These are phyloP conservation scores for Drosophila kepulauana DNA, from an alignment of 1,140 invertebrate species.

Conservation along the genomic window DNA sequence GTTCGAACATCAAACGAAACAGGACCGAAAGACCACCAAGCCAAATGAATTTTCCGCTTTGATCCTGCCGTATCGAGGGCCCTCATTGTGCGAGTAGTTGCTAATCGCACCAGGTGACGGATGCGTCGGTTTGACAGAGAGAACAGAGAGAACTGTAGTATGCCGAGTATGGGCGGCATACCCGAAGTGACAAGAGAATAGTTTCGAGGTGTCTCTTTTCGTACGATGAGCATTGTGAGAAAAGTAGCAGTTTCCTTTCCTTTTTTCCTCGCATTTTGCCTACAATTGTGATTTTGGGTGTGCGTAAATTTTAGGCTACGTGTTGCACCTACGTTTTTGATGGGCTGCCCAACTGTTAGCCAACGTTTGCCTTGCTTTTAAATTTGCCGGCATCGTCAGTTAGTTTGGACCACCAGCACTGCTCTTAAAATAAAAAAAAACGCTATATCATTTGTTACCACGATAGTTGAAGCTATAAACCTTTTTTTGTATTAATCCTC, in stretches of 20 bases:
- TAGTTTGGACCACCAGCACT: conserved; percentile 56
- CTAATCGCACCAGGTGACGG: conserved; percentile 82
- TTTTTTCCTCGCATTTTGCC: conserved; percentile 21
- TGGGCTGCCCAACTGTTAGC: conserved; percentile 52
- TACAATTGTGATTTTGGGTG: conserved; percentile 59
- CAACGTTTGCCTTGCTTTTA: conserved; percentile 60
- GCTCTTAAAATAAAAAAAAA: background rate
- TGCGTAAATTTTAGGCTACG: conserved; percentile 45
- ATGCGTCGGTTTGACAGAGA: conserved; percentile 64
- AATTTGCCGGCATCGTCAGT: conserved; percentile 68
- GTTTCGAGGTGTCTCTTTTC: conserved; percentile 78
- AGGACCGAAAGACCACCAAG: conserved; percentile 80
- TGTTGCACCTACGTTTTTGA: conserved; percentile 55
- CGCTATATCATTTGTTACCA: background rate
- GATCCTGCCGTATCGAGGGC: conserved; percentile 78
- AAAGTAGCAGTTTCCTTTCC: conserved; percentile 73
- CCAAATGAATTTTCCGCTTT: conserved; percentile 83
- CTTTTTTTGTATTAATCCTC: background rate
- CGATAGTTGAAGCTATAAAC: background rate
- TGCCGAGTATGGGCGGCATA: conserved; percentile 8
- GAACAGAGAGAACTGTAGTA: background rate
- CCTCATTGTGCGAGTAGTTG: conserved; percentile 53
- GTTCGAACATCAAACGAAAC: conserved; percentile 66
- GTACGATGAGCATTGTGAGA: conserved; percentile 70
- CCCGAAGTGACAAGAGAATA: conserved; percentile 76